Base-by-base conservation (phyloP, 2,888 invertebrate species). In the Adelphocoris suturalis region DNA sequence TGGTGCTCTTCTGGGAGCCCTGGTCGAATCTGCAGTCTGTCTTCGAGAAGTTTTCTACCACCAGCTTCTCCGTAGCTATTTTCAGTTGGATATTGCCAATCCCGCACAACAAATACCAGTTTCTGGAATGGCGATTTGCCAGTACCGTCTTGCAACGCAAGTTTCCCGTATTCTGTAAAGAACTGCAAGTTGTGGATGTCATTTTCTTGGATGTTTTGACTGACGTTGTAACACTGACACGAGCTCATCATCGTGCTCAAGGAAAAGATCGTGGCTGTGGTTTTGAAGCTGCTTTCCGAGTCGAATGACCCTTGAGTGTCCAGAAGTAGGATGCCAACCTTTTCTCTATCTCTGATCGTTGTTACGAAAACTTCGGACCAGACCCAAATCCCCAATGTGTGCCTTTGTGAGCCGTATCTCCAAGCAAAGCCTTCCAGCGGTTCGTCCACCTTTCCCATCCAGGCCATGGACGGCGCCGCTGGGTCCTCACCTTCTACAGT, bases 1-100 rank as follows among this genome's bases (percentile, higher is more conserved):
- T 78, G 14, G 16, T 52, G 52, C 27, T 82, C 82, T 3, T 82
- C 82, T n/a, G 27, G 47, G n/a, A 47, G 82, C 0, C 96, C 97
- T 92, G 98, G 97, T 0, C 96, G 96, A n/a, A 97, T 96, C 94
- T 97, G 96, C 19, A 99, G 94, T 91, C 99, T 95, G 91, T 97
- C 95, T 92, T 97, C 96, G 48, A 99, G 94, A 86, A 99, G 96
- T 92, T 95, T 95, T 92, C 96, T 95, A 0, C 99, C 99, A 13
- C 99, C 99, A 0, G 95, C 94, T 0, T 96, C 95, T 0, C 99
- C 99, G 94, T 98, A 99, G 75, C 96, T 94, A 14, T 96, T 96
- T 94, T 99, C 98, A 94, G 99, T 99, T 0, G 99, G 99, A 94
- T 97, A 99, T 94, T 98, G 97, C 99, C 99, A 99, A 94, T 99